Percentiles rank a stretch among this genome's conserved stretches.
Evolutionary conservation across 2,888 invertebrate species (phyloP).

Genomic region (Steromphala cineraria): DNA sequence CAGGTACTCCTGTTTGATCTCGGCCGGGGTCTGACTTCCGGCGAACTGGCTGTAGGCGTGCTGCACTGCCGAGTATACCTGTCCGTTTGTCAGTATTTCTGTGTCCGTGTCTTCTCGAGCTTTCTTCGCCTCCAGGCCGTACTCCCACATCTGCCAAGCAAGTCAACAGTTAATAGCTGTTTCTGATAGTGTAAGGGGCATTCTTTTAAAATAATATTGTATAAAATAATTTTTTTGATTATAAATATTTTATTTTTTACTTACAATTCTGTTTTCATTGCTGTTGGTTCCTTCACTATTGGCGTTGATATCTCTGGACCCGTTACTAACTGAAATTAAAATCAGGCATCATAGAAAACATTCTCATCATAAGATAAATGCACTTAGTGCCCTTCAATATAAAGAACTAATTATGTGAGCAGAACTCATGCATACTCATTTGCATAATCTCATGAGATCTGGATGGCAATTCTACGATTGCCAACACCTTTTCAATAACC

Average conservation of each 20-base stretch:
- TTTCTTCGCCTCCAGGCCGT: slow-evolving; percentile 30
- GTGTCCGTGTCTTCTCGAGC: slow-evolving; percentile 20
- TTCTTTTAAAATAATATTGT: no score
- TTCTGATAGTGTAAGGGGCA: no score
- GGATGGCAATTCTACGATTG: not conserved
- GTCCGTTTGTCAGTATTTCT: slow-evolving; percentile 36
- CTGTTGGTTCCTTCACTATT: not conserved
- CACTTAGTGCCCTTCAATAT: not conserved
- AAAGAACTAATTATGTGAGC: not conserved
- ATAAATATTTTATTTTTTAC: no score
- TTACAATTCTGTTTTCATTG: slow-evolving; percentile 9
- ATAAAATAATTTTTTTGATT: no score
- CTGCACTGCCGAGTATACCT: slow-evolving; percentile 28
- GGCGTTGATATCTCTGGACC: not conserved
- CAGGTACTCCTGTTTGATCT: slow-evolving; percentile 32
- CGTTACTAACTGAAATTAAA: not conserved
- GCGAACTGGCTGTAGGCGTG: slow-evolving; percentile 19
- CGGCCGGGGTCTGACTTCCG: slow-evolving; percentile 14
- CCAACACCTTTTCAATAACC: not conserved
- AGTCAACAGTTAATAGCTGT: not conserved
- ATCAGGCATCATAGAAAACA: not conserved
- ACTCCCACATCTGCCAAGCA: slow-evolving; percentile 24
- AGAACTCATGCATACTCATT: not conserved
- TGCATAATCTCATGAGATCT: not conserved
- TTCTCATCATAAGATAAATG: no score